phyloP scores from a whole-genome alignment of 2,113 vertebrate species.

The Cricetomys ansorgei region DNA sequence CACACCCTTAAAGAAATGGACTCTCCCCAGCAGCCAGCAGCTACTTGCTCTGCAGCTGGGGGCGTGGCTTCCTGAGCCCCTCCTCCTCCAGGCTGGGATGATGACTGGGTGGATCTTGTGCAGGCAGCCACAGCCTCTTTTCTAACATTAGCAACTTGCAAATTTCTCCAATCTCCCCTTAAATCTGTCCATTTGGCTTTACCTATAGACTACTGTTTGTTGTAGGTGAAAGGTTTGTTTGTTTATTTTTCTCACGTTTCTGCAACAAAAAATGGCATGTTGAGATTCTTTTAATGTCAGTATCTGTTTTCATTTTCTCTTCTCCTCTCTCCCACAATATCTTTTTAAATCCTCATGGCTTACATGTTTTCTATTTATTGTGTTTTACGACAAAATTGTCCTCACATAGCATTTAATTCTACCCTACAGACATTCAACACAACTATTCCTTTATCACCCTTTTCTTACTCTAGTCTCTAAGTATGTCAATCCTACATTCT shows the following conservation, averaged over 20 bases:
- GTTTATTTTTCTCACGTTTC: neutral
- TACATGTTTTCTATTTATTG: neutral
- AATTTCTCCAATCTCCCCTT: neutral
- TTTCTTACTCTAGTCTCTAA: neutral
- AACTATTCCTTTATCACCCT: neutral
- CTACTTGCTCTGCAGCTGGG: neutral
- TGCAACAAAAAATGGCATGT: neutral
- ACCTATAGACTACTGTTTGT: neutral
- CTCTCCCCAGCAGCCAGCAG: neutral
- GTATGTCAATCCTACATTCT: neutral
- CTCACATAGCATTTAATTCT: neutral
- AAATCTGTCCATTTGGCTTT: neutral
- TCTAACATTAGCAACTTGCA: neutral
- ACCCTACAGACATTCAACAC: neutral
- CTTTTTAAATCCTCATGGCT: slow-evolving; percentile 4
- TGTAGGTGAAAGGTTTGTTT: neutral
- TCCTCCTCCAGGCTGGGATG: too few relatives aligned
- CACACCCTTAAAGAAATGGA: neutral
- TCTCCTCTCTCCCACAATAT: too few relatives aligned
- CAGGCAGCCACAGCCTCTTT: neutral
- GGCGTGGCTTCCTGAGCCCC: too few relatives aligned
- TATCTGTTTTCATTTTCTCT: neutral
- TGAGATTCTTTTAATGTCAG: neutral
- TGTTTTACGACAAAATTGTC: neutral
- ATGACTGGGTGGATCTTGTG: neutral